Percentiles rank a stretch among this genome's conserved stretches.
These are phyloP conservation scores for Litocranius walleri DNA, from an alignment of 2,113 vertebrate species.

Conservation along the genomic window DNA sequence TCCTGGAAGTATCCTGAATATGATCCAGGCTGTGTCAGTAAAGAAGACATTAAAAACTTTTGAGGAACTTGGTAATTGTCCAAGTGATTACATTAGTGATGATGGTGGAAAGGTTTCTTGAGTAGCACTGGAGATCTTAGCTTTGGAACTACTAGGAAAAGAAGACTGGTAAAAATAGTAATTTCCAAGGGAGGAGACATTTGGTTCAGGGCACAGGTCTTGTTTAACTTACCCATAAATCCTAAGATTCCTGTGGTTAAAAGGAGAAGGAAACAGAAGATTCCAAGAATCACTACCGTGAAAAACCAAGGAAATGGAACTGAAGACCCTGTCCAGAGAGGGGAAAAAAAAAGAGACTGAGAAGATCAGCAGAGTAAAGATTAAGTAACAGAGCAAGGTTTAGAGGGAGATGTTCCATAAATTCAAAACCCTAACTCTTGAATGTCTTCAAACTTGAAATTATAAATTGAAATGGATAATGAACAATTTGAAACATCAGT, in stretches of 20 bases:
- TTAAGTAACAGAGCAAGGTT: neutral
- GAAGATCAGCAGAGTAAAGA: neutral
- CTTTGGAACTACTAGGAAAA: neutral
- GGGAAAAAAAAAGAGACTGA: neutral
- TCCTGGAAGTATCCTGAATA: neutral
- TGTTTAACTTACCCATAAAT: slow-evolving; percentile 8
- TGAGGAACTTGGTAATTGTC: neutral
- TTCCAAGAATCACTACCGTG: neutral
- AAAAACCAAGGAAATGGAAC: neutral
- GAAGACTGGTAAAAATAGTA: neutral
- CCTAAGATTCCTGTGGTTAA: neutral
- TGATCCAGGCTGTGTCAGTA: neutral
- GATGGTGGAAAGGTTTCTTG: neutral
- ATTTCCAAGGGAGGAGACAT: neutral
- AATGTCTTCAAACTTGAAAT: neutral
- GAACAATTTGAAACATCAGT: neutral
- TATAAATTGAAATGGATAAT: neutral
- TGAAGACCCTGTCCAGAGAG: neutral
- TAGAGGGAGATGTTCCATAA: neutral
- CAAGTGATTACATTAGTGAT: neutral
- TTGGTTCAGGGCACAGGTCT: neutral
- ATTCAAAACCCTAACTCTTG: neutral
- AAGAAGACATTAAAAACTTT: neutral
- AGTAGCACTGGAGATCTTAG: neutral
- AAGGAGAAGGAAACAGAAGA: neutral